Evolutionary conservation across 2,797 vertebrate genomes (phyloP).

Genomic region (Ceyx erithaca): DNA sequence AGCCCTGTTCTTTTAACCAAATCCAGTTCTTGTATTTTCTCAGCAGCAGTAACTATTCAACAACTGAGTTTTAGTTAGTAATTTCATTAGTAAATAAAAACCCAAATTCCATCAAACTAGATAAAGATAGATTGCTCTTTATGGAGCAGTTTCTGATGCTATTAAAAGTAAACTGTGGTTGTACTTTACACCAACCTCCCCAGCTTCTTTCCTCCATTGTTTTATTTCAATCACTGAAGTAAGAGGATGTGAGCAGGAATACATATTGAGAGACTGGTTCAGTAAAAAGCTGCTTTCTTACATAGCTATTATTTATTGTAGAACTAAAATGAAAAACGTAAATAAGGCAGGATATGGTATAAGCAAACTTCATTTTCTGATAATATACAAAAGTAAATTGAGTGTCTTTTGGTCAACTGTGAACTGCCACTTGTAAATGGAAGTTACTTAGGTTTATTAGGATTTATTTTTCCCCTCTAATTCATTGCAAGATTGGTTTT

Average conservation of each 20-base stretch:
- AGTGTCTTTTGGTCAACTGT: neutral
- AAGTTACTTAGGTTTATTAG: neutral
- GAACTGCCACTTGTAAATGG: conserved; percentile 1
- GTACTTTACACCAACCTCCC: neutral
- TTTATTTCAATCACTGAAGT: neutral
- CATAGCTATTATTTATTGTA: neutral
- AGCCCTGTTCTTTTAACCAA: neutral
- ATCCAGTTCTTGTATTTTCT: neutral
- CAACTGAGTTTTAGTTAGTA: neutral
- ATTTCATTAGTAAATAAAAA: neutral
- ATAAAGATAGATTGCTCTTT: neutral
- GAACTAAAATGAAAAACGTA: neutral
- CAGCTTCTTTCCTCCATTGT: neutral
- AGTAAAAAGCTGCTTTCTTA: neutral
- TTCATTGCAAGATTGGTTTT: conserved; percentile 5
- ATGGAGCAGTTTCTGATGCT: neutral
- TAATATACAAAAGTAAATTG: neutral
- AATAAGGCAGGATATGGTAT: neutral
- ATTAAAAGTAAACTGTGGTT: neutral
- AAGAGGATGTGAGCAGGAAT: neutral
- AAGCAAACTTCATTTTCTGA: neutral
- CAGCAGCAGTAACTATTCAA: neutral
- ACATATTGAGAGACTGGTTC: neutral
- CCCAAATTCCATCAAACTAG: neutral
- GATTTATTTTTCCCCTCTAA: neutral